These are phyloP conservation scores for Lethenteron camtschaticum DNA, from an alignment of 2,113 vertebrate species.

Conservation along the genomic window DNA sequence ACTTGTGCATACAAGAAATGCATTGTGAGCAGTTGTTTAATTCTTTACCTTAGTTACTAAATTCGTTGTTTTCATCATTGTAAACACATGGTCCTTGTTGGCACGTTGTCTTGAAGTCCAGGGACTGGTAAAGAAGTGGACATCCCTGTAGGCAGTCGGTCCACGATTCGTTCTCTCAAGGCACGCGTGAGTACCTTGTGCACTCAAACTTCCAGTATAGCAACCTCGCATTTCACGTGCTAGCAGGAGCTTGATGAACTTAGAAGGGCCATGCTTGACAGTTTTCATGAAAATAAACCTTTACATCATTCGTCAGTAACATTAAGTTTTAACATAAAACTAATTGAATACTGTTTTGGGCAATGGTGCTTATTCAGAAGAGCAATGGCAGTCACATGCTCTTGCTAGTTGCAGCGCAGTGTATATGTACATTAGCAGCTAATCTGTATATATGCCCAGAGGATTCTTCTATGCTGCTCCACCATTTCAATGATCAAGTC, in stretches of 20 bases:
- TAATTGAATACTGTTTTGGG: conserved; percentile 1
- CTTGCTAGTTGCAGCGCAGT: too few species aligned
- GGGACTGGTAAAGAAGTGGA: conserved; percentile 20
- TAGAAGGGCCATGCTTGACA: background rate
- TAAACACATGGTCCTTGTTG: background rate
- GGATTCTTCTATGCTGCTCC: too few species aligned
- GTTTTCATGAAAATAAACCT: background rate
- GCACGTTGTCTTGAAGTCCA: conserved; percentile 18
- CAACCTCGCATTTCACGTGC: background rate
- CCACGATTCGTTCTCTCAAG: conserved; percentile 51
- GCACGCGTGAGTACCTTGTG: conserved; percentile 49
- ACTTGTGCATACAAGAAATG: background rate
- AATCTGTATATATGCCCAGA: too few species aligned
- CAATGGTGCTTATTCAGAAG: background rate
- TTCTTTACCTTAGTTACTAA: background rate
- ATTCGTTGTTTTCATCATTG: background rate
- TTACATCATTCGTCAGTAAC: background rate
- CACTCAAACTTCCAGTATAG: background rate
- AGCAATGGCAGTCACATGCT: too few species aligned
- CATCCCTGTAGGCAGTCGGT: conserved; percentile 26
- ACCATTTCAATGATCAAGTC: too few species aligned
- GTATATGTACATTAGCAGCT: too few species aligned
- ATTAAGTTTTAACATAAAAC: background rate
- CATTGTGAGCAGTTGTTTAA: background rate
- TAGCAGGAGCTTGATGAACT: background rate